Conservation (phyloP, 2,113 vertebrate genomes). For the Mustela nigripes region DNA sequence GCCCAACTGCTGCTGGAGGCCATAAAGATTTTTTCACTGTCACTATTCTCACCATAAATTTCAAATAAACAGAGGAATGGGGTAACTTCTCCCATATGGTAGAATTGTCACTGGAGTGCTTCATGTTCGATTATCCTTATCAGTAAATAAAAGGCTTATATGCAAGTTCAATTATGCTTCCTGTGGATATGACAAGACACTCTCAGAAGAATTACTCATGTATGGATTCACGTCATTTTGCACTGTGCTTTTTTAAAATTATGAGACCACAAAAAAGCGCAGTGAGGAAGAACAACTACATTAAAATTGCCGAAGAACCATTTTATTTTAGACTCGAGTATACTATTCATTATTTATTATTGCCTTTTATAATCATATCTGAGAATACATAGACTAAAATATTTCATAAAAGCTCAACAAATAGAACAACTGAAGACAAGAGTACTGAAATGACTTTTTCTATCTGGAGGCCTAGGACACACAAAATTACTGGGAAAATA, state of each 20-base stretch:
- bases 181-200: slow-evolving; percentile 11
- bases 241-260: slow-evolving; percentile 36
- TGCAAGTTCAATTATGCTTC: slow-evolving; percentile 44
- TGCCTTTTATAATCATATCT: slow-evolving; percentile 72
- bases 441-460: slow-evolving; percentile 59
- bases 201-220: slow-evolving; percentile 48
- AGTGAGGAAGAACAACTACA: slow-evolving; percentile 22
- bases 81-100: slow-evolving; percentile 13
- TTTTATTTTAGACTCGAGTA: slow-evolving; percentile 51
- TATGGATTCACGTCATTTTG: slow-evolving; percentile 20
- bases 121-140: slow-evolving; percentile 50
- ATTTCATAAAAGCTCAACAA: slow-evolving; percentile 68
- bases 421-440: slow-evolving; percentile 51
- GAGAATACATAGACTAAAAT: slow-evolving; percentile 31
- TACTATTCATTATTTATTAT: slow-evolving; percentile 50
- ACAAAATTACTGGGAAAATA: slow-evolving; percentile 28
- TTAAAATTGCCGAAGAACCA: slow-evolving; percentile 36
- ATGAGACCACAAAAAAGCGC: slow-evolving; percentile 41
- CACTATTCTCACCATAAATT: slow-evolving; percentile 57
- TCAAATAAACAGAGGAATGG: slow-evolving; percentile 22
- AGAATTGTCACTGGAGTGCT: slow-evolving; percentile 24
- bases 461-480: slow-evolving; percentile 26
- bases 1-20: slow-evolving; percentile 48
- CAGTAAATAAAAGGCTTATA: slow-evolving; percentile 65
- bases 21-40: slow-evolving; percentile 41